Evolutionary conservation across 2,797 vertebrate species (phyloP), one percentile per base, ranked within the genome.

Genomic region (Caiman crocodilus): DNA sequence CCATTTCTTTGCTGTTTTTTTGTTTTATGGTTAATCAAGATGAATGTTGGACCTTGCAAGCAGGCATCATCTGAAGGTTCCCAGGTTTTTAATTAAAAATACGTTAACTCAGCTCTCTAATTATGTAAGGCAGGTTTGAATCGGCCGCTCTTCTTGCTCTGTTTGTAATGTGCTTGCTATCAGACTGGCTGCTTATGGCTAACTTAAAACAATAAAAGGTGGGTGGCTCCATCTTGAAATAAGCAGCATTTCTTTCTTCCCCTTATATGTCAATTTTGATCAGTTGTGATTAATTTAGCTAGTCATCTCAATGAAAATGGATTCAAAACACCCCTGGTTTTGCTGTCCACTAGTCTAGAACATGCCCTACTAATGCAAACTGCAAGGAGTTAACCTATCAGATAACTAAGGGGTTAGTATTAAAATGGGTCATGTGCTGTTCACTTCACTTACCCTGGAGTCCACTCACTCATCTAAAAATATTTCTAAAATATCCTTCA

Each of bases 1-100:
- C n/a, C 18, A 15, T 91, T 87, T 57, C 58, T 90, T 75, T 77
- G 76, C 32, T 79, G 20, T 67, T 30, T 79, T 83, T 35, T 20
- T 69, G 15, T 0, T 2, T 2, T 69, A 57, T 11, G 73, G 28
- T 4, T 14, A 69, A 2, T 42, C 12, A 16, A 21, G n/a, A 55
- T 0, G 26, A 90, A 71, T 11, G 55, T 2, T 0, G 21, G 2
- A 80, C 65, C 56, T 55, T 90, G 88, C 76, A 89, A 59, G 8
- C 71, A 90, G 75, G 79, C 71, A 61, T 6, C 75, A 58, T 56
- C 1, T 26, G 55, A 92, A 90, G 58, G 83, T 77, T 87, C 77
- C 87, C 1, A 91, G 71, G 84, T 32, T 91, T 90, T 57, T 57
- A 90, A 81, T 94, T 94, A 93, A 58, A 95, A 95, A 88, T 65